These are phyloP conservation scores for Oreortyx pictus DNA, from an alignment of 2,797 vertebrate species.

Conservation along the genomic window DNA sequence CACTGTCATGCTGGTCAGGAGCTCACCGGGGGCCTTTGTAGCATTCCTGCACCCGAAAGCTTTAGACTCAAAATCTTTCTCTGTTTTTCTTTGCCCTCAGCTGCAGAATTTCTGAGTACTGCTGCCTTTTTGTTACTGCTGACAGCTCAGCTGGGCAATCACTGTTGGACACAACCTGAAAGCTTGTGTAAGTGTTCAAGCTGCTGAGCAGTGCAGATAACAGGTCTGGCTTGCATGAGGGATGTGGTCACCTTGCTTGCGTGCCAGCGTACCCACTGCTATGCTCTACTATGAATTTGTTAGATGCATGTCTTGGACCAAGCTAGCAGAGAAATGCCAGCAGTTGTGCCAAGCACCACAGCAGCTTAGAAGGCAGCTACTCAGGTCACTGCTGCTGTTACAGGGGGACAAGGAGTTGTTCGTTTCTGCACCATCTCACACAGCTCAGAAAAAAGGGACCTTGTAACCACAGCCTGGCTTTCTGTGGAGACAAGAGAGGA, in stretches of 20 bases:
- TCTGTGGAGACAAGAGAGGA: background rate
- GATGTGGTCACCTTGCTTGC: background rate
- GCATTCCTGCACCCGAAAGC: slow-evolving; percentile 56
- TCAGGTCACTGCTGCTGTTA: background rate
- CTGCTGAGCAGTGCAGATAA: fast-evolving
- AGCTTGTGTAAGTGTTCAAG: background rate
- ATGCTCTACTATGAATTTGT: background rate
- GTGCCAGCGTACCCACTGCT: background rate
- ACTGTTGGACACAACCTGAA: background rate
- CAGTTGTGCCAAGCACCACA: background rate
- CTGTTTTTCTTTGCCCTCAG: background rate
- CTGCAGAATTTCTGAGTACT: background rate
- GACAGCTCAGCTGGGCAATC: background rate
- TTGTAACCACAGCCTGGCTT: background rate
- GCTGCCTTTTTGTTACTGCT: background rate
- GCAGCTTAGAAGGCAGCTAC: fast-evolving
- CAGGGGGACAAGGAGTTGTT: background rate
- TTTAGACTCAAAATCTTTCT: slow-evolving; percentile 4
- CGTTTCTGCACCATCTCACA: background rate
- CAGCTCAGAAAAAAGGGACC: background rate
- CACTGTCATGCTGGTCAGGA: slow-evolving; percentile 50
- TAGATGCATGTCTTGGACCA: background rate
- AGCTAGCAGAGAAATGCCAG: background rate
- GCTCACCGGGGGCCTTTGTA: slow-evolving; percentile 37
- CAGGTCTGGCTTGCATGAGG: background rate